Base-by-base conservation (phyloP, 2,113 vertebrate genomes). In the Pampusana beccarii region DNA sequence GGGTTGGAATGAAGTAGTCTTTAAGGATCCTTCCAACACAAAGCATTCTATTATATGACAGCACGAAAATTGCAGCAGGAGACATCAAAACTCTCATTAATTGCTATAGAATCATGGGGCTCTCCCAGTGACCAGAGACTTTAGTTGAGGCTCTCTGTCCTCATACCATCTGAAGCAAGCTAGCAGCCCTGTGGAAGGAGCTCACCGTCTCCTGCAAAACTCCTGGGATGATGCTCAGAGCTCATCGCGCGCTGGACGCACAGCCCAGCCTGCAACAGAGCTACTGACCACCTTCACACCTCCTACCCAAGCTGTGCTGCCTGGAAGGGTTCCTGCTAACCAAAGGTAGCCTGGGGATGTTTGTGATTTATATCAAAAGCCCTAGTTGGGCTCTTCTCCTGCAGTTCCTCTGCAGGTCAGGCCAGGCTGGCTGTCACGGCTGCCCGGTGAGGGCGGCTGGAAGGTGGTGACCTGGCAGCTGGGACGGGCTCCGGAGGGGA, bases 371-470 rank as follows among this genome's bases (percentile, higher is more conserved):
- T 33, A 40, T 62, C 40, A 53, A 62, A 62, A 57, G 54, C 11
- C 29, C 29, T 31, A 2, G 28, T 58, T 36, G 11, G 29, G 70
- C 24, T 62, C 38, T 54, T 70, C 17, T 40, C 18, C 31, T 66
- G 75, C 48, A 44, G 40, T 66, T 33, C 16, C 34, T 56, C n/a
- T 29, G 48, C 40, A 51, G 66, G 40, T 46, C 17, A 34, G 40
- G 77, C 24, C 42, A 44, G 31, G 11, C 38, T 80, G 54, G 42
- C 61, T 73, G 40, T 23, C 46, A 11, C 1, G 3, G 33, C 15
- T 5, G 1, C 38, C 74, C 51, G 11, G n/a, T 34, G 0, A 1
- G n/a, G 44, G 42, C 42, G 4, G 1, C 48, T 21, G 77, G 29
- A 19, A 16, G 14, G 14, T 29, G 38, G 31, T 65, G 74, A 17